phyloP scores from a whole-genome alignment of 2,888 invertebrate species.

The Stomorhina lunata region DNA sequence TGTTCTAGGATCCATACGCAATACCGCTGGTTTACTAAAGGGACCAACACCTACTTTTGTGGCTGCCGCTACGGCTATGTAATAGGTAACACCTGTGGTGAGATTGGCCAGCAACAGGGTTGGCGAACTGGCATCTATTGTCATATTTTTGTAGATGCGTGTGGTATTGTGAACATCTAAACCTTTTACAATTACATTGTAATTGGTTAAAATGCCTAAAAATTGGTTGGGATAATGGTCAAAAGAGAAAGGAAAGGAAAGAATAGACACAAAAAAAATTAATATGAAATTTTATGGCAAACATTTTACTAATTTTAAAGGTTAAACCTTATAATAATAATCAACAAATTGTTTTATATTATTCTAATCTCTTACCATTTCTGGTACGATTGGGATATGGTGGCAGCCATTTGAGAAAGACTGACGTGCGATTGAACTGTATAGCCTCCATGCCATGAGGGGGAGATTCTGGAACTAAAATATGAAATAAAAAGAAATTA shows the following conservation, averaged over 20 bases:
- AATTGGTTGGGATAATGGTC: neutral
- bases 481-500: slow-evolving; percentile 69
- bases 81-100: slow-evolving; percentile 90
- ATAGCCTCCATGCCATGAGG: slow-evolving; percentile 91
- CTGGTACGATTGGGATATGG: slow-evolving; percentile 85
- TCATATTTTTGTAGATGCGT: slow-evolving; percentile 85
- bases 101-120: slow-evolving; percentile 90
- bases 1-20: slow-evolving; percentile 83
- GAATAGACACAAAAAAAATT: neutral
- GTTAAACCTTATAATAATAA: no score
- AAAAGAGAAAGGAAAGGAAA: neutral
- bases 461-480: slow-evolving; percentile 89
- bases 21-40: slow-evolving; percentile 85
- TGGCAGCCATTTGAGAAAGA: slow-evolving; percentile 91
- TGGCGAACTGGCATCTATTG: slow-evolving; percentile 86
- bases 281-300: slow-evolving; percentile 66
- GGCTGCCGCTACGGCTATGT: slow-evolving; percentile 90
- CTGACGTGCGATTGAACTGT: slow-evolving; percentile 89
- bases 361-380: slow-evolving; percentile 86
- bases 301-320: no score
- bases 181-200: slow-evolving; percentile 86
- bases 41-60: slow-evolving; percentile 91
- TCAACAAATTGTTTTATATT: no score
- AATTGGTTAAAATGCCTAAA: slow-evolving; percentile 86
- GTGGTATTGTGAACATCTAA: slow-evolving; percentile 82